These are phyloP conservation scores for Bombus balteatus DNA, from an alignment of 1,140 invertebrate genomes.

Conservation along the genomic window DNA sequence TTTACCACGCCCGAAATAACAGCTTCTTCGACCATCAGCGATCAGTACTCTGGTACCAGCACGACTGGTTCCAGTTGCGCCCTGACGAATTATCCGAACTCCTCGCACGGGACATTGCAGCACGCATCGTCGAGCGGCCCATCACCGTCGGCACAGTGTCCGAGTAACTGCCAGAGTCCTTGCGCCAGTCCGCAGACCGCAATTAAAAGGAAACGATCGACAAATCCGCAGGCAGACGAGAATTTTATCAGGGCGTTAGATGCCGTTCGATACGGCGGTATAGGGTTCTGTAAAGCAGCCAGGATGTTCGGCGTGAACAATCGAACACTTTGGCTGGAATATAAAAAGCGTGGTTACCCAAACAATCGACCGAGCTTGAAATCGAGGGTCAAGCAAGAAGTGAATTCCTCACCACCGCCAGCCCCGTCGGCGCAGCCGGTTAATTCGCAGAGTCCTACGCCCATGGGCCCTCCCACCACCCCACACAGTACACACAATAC, in stretches of 20 bases:
- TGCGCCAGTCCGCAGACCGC: conserved; percentile 80
- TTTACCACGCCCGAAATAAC: conserved; percentile 81
- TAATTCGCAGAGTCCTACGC: conserved; percentile 81
- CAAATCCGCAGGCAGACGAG: conserved; percentile 90
- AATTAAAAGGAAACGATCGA: conserved; percentile 85
- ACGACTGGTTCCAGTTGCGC: conserved; percentile 75
- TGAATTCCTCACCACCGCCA: conserved; percentile 74
- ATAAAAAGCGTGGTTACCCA: conserved; percentile 91
- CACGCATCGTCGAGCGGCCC: conserved; percentile 64
- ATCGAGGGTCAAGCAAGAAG: conserved; percentile 86
- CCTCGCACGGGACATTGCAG: conserved; percentile 72
- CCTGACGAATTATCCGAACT: conserved; percentile 75
- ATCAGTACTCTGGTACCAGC: conserved; percentile 75
- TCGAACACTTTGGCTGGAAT: conserved; percentile 91
- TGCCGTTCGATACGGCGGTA: conserved; percentile 90
- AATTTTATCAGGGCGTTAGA: conserved; percentile 90
- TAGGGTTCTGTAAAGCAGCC: conserved; percentile 92
- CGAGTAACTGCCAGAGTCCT: conserved; percentile 77
- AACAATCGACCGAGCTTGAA: conserved; percentile 89
- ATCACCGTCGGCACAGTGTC: conserved; percentile 74
- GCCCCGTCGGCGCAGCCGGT: conserved; percentile 74
- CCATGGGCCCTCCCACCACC: conserved; percentile 83
- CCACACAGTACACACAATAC: conserved; percentile 80
- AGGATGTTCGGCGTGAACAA: conserved; percentile 92
- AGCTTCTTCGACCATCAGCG: conserved; percentile 76